These are phyloP conservation scores for Latrodectus elegans DNA, from an alignment of 2,888 invertebrate genomes.

Conservation along the genomic window DNA sequence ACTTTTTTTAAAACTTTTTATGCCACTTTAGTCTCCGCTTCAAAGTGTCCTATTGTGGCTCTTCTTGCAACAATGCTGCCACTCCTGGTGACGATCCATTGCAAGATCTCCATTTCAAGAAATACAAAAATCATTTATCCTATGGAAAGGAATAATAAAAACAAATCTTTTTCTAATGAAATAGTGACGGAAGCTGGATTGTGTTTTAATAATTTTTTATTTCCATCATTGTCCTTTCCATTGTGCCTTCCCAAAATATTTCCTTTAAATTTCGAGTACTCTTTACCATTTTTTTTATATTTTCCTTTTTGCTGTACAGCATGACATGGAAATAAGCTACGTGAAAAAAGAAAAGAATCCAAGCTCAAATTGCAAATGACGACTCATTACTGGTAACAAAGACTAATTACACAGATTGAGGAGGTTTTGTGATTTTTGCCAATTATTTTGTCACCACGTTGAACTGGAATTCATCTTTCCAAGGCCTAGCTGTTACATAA, in stretches of 20 bases:
- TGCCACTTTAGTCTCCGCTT: too few species aligned
- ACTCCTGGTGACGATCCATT: too few species aligned
- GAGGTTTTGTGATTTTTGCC: conserved; percentile 60
- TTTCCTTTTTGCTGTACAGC: neutral
- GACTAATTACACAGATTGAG: conserved; percentile 54
- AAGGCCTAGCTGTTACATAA: neutral
- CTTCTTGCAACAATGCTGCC: too few species aligned
- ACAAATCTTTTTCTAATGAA: too few species aligned
- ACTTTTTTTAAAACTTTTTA: too few species aligned
- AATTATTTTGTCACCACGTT: conserved; percentile 56
- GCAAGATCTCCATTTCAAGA: too few species aligned
- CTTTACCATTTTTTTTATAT: neutral
- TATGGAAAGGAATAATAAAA: too few species aligned
- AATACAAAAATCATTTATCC: too few species aligned
- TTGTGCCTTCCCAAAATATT: neutral
- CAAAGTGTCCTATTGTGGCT: too few species aligned
- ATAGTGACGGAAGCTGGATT: too few species aligned
- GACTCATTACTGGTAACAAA: conserved; percentile 57
- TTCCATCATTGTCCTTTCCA: neutral
- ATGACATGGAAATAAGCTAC: neutral
- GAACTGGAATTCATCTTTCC: conserved; percentile 36
- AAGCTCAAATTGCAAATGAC: conserved; percentile 41
- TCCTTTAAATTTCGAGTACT: neutral
- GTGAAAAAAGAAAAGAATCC: neutral
- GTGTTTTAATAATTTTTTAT: neutral